These are phyloP conservation scores for Leucoptera coffeella DNA, from an alignment of 2,888 invertebrate genomes.

Conservation along the genomic window DNA sequence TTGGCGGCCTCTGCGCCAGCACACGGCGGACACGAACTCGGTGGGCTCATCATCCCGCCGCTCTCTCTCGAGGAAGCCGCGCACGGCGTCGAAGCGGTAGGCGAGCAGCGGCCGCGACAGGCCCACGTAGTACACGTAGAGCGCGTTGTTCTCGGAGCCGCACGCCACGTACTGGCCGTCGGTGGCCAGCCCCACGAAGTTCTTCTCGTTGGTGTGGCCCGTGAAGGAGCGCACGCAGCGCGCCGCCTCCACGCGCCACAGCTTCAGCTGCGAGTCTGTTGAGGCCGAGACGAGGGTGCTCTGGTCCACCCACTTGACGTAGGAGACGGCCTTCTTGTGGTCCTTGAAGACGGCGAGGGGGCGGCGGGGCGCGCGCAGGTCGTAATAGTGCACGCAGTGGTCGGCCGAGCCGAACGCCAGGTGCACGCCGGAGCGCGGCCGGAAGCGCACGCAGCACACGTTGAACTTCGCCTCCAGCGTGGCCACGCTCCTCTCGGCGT, in stretches of 20 bases:
- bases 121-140: conserved; percentile 89
- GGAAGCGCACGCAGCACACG: conserved; percentile 85
- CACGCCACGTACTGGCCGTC: conserved; percentile 90
- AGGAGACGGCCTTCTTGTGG: conserved; percentile 90
- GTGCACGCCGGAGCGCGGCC: conserved; percentile 67
- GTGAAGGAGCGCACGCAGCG: conserved; percentile 79
- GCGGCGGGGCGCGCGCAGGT: conserved; percentile 76
- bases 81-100: conserved; percentile 79
- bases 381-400: conserved; percentile 94
- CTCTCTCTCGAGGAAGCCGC: conserved; percentile 69
- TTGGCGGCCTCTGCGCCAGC: conserved; percentile 71
- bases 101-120: conserved; percentile 79
- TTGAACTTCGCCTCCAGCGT: conserved; percentile 90
- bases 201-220: conserved; percentile 92
- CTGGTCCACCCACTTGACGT: conserved; percentile 84
- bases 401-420: conserved; percentile 95
- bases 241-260: conserved; percentile 81
- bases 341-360: conserved; percentile 81
- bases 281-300: conserved; percentile 87
- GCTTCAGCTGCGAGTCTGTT: conserved; percentile 83
- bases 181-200: conserved; percentile 90
- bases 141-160: conserved; percentile 90
- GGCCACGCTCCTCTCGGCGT: conserved; percentile 71
- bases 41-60: conserved; percentile 80
- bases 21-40: conserved; percentile 93